Base-by-base conservation (phyloP, 1,140 invertebrate species). In the Heterodera carotae region DNA sequence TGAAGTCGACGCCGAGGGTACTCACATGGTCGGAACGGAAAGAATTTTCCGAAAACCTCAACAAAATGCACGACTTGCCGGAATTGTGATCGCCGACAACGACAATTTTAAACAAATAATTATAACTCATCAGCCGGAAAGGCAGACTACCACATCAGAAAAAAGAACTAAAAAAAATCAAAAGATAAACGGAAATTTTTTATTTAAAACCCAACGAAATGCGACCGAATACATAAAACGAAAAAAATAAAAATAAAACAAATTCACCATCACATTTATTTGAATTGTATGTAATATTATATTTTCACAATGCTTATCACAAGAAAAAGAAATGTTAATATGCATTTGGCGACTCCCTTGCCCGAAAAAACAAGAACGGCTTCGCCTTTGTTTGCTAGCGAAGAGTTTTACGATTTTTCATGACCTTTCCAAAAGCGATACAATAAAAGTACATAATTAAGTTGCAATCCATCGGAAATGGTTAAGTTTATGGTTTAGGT, bases 21-120 rank as follows among this genome's bases (percentile, higher is more conserved):
- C 78, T 85, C 39, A 87, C 84, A 62, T 86, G 86, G 79, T 87
- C 85, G 25, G 85, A 60, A 31, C 85, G 74, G 56, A 86, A 86
- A 67, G 80, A 80, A 75, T 87, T 88, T 69, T 87, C 85, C 29
- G 85, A 84, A 74, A 87, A 87, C 25, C 85, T 67, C 59, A 86
- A 72, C 29, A 86, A 67, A 69, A 86, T 86, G 43, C 74, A 77
- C 43, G 86, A 88, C 78, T 87, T 87, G 22, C 85, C 85, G 34
- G 82, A 86, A 69, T 87, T 87, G 76, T 87, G 85, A 76, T 87
- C 85, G 39, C 85, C 85, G 53, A 87, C 84, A 33, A 87, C 86
- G 73, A 87, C 85, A 67, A 87, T 87, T 78, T 86, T 86, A 70
- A 86, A 86, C 43, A 86, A 79, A 82, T 86, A 86, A 71, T 87